phyloP scores from a whole-genome alignment of 2,797 vertebrate genomes.

The Loris lydekkerianus region DNA sequence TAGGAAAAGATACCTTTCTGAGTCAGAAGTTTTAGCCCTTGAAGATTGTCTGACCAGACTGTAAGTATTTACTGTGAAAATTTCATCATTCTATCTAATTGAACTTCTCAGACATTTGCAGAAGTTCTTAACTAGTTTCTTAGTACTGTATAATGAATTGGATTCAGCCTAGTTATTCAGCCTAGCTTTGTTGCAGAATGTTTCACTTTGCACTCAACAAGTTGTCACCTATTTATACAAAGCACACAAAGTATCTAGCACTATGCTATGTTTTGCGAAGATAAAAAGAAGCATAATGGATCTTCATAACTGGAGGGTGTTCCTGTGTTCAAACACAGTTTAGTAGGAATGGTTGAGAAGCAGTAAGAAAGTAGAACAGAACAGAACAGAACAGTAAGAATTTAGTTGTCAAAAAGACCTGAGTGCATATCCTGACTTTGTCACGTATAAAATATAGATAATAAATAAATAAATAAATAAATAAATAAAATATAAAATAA shows the following conservation, averaged over 20 bases:
- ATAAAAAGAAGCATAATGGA: neutral
- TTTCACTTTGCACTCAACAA: neutral
- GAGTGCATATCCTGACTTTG: neutral
- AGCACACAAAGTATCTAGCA: neutral
- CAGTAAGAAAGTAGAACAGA: too few relatives aligned
- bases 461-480: neutral
- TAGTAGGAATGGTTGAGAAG: neutral
- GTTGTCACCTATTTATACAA: neutral
- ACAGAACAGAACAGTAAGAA: neutral
- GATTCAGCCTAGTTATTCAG: neutral
- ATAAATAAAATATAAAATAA: neutral
- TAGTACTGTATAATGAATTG: neutral
- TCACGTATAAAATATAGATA: neutral
- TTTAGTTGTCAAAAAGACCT: neutral
- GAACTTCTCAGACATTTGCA: slow-evolving; percentile 72
- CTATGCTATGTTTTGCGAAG: neutral
- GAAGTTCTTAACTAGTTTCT: slow-evolving; percentile 70
- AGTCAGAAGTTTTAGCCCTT: slow-evolving; percentile 81
- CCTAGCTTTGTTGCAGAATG: neutral
- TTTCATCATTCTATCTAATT: slow-evolving; percentile 71
- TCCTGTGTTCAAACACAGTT: neutral
- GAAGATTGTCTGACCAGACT: slow-evolving; percentile 82
- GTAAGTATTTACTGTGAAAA: slow-evolving; percentile 82
- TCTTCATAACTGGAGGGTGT: neutral
- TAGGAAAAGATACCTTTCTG: slow-evolving; percentile 82